Base-by-base conservation (phyloP, 2,113 vertebrate genomes). In the Chitala chitala region DNA sequence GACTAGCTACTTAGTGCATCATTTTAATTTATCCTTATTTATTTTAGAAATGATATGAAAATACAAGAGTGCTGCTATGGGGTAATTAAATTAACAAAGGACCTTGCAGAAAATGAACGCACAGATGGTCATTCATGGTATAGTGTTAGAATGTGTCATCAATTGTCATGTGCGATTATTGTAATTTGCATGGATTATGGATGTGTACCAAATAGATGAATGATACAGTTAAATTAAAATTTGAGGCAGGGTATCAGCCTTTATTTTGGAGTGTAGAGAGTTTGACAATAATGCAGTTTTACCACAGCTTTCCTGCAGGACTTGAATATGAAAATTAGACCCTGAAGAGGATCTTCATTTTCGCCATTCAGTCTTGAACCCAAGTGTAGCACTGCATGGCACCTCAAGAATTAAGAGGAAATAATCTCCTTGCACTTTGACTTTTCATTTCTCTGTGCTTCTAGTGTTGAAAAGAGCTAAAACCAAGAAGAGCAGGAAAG, bases 391-490 rank as follows among this genome's bases (percentile, higher is more conserved):
- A n/a, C n/a, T 20, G 58, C 0, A 4, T 20, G 5, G 10, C 44
- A 46, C 5, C 12, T 6, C 59, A n/a, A 33, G 63, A 20, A 66
- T 66, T 9, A n/a, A 12, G 20, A 33, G 64, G 40, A 20, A 66
- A 46, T 44, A 10, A 24, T 59, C 10, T 2, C 38, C 33, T 36
- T 7, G 4, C 15, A 36, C 6, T 33, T 63, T 29, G 38, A 29
- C 36, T 1, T 48, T 69, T 33, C 29, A 20, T 69, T 22, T 73
- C 5, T 63, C 56, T 26, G 76, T 77, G 46, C 70, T 84, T 81
- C 72, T 87, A 98, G 96, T 96, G 81, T 79, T 99, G 86, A 98
- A 97, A 89, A 90, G 95, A 82, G 92, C 94, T 0, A 91, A 92
- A 15, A 73, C 56, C 7, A 98, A 95, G 88, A 98, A 95, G 87